Evolutionary conservation across 2,113 vertebrate species (phyloP).

Genomic region (Triplophysa siluroides): DNA sequence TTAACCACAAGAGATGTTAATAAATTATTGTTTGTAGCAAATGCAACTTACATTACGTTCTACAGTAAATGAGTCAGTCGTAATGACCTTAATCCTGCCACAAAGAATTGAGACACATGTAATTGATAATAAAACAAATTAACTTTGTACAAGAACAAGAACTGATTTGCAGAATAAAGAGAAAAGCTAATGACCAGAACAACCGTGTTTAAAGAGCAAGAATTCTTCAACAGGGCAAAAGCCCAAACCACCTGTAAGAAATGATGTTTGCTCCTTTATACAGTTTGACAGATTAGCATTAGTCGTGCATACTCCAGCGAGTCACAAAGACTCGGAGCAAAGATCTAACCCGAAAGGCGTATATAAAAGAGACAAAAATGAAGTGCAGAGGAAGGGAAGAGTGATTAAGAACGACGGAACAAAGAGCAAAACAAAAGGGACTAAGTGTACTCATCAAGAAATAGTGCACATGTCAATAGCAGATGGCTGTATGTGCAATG

Average conservation of each 20-base stretch:
- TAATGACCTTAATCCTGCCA: too few relatives aligned
- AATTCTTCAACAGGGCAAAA: too few relatives aligned
- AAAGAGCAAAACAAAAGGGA: slow-evolving; percentile 35
- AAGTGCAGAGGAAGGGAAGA: background rate
- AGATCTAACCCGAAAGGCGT: slow-evolving; percentile 17
- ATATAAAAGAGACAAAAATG: background rate
- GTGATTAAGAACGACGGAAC: slow-evolving; percentile 32
- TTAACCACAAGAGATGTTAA: too few relatives aligned
- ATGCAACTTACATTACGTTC: too few relatives aligned
- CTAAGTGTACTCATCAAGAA: slow-evolving; percentile 40
- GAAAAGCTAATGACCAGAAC: too few relatives aligned
- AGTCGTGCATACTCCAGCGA: background rate
- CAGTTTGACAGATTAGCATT: slow-evolving; percentile 13
- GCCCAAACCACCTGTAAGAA: background rate
- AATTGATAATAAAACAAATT: too few relatives aligned
- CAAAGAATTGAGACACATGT: too few relatives aligned
- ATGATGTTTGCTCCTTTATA: slow-evolving; percentile 1
- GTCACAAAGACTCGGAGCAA: background rate
- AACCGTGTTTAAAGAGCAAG: background rate
- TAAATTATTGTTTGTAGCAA: too few relatives aligned
- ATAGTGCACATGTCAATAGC: slow-evolving; percentile 20
- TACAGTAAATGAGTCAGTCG: too few relatives aligned
- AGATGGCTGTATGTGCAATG: slow-evolving; percentile 35
- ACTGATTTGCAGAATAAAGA: too few relatives aligned
- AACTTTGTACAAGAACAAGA: too few relatives aligned